Evolutionary conservation across 2,797 vertebrate species (phyloP).

Genomic region (Macropodus opercularis): DNA sequence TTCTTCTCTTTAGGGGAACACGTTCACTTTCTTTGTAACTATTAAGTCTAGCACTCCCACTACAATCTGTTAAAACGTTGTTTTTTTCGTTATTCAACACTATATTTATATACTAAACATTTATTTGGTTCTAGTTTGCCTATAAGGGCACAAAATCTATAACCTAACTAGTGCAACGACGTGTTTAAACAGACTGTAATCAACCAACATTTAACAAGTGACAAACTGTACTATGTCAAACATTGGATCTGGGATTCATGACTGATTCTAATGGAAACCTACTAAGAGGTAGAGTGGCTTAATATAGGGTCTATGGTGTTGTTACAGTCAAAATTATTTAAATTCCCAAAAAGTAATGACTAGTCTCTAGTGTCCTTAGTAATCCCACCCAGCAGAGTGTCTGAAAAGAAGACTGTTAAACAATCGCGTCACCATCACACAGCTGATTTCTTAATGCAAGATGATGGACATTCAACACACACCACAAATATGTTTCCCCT

Average conservation of each 20-base stretch:
- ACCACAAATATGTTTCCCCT: conserved; percentile 38
- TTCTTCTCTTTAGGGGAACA: background rate
- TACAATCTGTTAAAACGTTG: too few species aligned
- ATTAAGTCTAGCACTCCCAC: background rate
- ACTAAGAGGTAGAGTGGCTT: background rate
- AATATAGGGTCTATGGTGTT: too few species aligned
- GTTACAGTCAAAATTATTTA: background rate
- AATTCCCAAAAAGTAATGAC: background rate
- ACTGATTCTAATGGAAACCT: too few species aligned
- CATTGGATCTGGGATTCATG: too few species aligned
- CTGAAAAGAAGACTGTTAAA: background rate
- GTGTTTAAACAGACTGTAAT: background rate
- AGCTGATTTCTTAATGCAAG: conserved; percentile 28
- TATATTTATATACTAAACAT: background rate
- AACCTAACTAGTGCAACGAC: background rate
- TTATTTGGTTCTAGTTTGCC: background rate
- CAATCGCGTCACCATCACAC: background rate
- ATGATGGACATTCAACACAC: conserved; percentile 30
- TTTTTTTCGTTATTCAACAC: too few species aligned
- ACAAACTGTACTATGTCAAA: too few species aligned
- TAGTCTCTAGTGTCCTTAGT: background rate
- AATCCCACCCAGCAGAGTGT: too few species aligned
- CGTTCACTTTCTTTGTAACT: conserved; percentile 2
- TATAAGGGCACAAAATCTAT: background rate
- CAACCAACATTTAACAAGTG: too few species aligned